Percentiles rank a stretch among this genome's conserved stretches.
Conservation (phyloP, 2,888 invertebrate species). For the Eurytoma californica region DNA sequence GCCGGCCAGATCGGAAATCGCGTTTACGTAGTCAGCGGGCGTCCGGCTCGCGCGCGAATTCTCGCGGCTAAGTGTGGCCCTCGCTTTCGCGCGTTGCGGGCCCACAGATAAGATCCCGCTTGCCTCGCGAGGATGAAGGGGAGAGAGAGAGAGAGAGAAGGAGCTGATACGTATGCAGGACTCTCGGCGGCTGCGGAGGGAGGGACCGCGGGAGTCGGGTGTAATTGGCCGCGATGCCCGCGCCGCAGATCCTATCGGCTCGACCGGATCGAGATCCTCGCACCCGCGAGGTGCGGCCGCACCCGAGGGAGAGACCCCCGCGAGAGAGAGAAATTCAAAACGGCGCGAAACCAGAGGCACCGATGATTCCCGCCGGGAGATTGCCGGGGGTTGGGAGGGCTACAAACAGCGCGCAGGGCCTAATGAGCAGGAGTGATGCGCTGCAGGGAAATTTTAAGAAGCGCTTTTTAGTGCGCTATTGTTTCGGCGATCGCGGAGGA, state of each 20-base stretch:
- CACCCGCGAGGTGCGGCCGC: constrained; percentile 61
- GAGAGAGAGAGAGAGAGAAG: constrained; percentile 14
- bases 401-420: background rate
- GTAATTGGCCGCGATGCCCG: constrained; percentile 67
- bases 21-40: constrained; percentile 60
- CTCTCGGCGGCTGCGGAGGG: background rate
- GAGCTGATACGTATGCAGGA: background rate
- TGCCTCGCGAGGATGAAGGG: background rate
- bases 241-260: constrained; percentile 68
- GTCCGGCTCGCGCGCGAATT: constrained; percentile 28
- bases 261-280: constrained; percentile 69
- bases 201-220: constrained; percentile 61
- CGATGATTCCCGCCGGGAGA: too few relatives aligned
- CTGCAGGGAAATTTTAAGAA: constrained; percentile 43
- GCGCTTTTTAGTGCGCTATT: constrained; percentile 25
- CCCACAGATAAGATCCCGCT: constrained; percentile 52
- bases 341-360: background rate
- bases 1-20: constrained; percentile 59
- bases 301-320: constrained; percentile 23
- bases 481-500: background rate
- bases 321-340: constrained; percentile 51
- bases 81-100: background rate
- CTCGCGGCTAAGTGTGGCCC: constrained; percentile 14
- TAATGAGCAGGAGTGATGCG: constrained; percentile 35
- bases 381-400: constrained; percentile 34